phyloP scores from a whole-genome alignment of 2,113 vertebrate species.

The Epinephelus lanceolatus region DNA sequence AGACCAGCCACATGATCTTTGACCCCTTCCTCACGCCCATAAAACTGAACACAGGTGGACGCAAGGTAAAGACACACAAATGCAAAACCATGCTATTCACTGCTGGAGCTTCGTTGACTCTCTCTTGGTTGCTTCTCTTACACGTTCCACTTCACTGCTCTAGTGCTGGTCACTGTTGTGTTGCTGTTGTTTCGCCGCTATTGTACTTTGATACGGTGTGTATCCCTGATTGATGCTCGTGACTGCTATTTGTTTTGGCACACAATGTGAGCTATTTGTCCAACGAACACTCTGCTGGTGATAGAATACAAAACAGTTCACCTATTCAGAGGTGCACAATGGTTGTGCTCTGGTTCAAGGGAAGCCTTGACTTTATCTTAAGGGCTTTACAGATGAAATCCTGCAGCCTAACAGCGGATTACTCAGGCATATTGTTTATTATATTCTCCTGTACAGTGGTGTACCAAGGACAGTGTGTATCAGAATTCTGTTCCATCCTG shows the following conservation, averaged over 20 bases:
- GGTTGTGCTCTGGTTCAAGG: conserved; percentile 24
- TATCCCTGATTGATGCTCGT: conserved; percentile 42
- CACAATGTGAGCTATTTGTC: conserved; percentile 52
- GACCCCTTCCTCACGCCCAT: conserved; percentile 97
- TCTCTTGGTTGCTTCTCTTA: not conserved
- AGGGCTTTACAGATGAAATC: conserved; percentile 44
- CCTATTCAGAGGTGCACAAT: conserved; percentile 34
- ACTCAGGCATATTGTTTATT: conserved; percentile 44
- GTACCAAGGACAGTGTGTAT: conserved; percentile 35
- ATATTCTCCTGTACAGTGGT: conserved; percentile 31
- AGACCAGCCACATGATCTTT: conserved; percentile 99
- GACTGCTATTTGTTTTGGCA: conserved; percentile 24
- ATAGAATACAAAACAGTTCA: conserved; percentile 39
- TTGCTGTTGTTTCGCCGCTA: not conserved
- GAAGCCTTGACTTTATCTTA: conserved; percentile 21
- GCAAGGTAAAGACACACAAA: conserved; percentile 89
- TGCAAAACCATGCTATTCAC: not conserved
- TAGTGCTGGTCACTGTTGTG: conserved; percentile 3
- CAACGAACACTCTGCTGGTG: conserved; percentile 11
- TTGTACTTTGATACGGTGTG: conserved; percentile 41
- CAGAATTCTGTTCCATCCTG: conserved; percentile 29
- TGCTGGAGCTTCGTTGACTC: conserved; percentile 2
- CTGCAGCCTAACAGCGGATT: conserved; percentile 33
- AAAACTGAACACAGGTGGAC: conserved; percentile 95
- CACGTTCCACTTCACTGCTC: not conserved